Evolutionary conservation across 2,888 invertebrate genomes (phyloP).

Genomic region (Heliothis peltigera): DNA sequence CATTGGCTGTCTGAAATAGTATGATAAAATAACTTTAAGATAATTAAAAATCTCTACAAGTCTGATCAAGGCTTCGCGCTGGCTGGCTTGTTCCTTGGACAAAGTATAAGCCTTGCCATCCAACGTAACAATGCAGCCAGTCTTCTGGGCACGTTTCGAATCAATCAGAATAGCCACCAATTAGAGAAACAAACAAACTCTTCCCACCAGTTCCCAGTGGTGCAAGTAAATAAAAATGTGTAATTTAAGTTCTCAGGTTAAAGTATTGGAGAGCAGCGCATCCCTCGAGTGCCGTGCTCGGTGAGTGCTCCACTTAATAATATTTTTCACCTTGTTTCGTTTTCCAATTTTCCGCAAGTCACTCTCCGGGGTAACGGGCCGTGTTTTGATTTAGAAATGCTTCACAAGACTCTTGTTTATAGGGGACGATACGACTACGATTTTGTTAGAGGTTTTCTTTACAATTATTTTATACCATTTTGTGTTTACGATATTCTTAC

Average conservation of each 20-base stretch:
- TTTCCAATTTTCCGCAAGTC: slow-evolving; percentile 90
- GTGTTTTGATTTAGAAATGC: slow-evolving; percentile 88
- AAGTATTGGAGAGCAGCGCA: slow-evolving; percentile 51
- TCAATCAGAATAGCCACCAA: not conserved
- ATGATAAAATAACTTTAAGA: no score
- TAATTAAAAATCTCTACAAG: no score
- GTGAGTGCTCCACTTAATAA: slow-evolving; percentile 86
- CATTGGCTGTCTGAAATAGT: no score
- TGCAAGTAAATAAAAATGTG: slow-evolving; percentile 47
- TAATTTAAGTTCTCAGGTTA: slow-evolving; percentile 56
- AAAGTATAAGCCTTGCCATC: no score
- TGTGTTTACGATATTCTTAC: no score
- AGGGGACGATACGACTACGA: slow-evolving; percentile 60
- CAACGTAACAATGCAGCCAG: no score
- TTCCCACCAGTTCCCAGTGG: slow-evolving; percentile 30
- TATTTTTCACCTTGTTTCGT: slow-evolving; percentile 90
- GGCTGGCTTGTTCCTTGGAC: no score
- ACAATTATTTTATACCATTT: no score
- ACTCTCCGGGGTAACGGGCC: slow-evolving; percentile 89
- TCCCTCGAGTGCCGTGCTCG: slow-evolving; percentile 62
- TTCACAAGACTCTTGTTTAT: slow-evolving; percentile 63
- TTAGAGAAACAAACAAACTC: slow-evolving; percentile 14
- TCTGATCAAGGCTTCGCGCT: no score
- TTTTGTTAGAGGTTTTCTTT: not conserved
- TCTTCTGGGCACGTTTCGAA: no score